Percentiles rank a stretch among this genome's conserved stretches.
Evolutionary conservation across 37 sponge, comb jelly and placozoan species (phyloP).

Genomic region (Axinella damicornis): DNA sequence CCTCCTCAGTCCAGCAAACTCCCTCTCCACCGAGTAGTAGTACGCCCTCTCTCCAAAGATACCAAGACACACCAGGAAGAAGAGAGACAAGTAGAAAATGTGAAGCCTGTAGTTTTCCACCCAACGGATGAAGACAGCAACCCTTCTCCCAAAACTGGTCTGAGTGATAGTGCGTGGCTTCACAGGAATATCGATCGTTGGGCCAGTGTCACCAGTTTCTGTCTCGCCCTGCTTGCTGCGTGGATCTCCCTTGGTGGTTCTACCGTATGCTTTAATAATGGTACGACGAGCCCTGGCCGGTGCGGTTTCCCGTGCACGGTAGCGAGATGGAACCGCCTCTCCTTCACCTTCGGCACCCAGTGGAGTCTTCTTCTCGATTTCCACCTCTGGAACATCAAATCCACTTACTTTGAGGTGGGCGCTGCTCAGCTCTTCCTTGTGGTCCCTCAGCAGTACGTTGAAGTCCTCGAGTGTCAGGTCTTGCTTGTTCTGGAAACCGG

Average conservation of each 20-base stretch:
- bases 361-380: slow-evolving; percentile 34
- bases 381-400: slow-evolving; percentile 56
- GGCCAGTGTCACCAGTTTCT: slow-evolving; percentile 2
- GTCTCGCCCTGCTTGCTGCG: slow-evolving; percentile 14
- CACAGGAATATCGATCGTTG: slow-evolving; percentile 31
- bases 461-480: slow-evolving; percentile 90
- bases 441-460: slow-evolving; percentile 87
- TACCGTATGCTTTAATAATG: slow-evolving; percentile 77
- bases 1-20: slow-evolving; percentile 87
- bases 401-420: slow-evolving; percentile 82
- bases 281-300: slow-evolving; percentile 86
- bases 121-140: slow-evolving; percentile 54
- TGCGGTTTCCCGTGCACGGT: slow-evolving; percentile 72
- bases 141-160: not conserved
- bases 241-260: slow-evolving; percentile 34
- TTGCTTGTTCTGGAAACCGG: slow-evolving; percentile 87
- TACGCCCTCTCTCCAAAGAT: slow-evolving; percentile 94
- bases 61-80: slow-evolving; percentile 50
- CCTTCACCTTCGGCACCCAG: slow-evolving; percentile 35
- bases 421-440: slow-evolving; percentile 88
- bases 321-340: slow-evolving; percentile 66
- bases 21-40: slow-evolving; percentile 91
- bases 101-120: slow-evolving; percentile 91
- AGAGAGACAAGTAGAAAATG: slow-evolving; percentile 89
- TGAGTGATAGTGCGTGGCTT: not conserved